These are phyloP conservation scores for Ciconia maguari DNA, from an alignment of 2,113 vertebrate species.

Conservation along the genomic window DNA sequence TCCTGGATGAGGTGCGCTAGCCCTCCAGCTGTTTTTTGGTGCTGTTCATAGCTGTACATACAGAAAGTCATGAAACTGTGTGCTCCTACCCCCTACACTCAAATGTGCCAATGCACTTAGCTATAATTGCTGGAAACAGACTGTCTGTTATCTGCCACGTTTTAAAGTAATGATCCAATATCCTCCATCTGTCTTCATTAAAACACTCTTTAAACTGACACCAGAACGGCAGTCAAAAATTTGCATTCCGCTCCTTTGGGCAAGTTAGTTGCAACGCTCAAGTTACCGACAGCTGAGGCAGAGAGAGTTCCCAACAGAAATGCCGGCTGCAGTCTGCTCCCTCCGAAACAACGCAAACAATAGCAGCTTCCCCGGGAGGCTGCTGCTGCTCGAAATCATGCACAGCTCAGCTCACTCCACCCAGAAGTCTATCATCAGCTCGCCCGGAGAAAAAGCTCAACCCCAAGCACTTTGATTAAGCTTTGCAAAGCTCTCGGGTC, in stretches of 20 bases:
- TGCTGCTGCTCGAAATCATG: background rate
- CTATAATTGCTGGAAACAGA: conserved; percentile 52
- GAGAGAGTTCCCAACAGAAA: background rate
- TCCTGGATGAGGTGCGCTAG: background rate
- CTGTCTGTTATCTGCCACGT: conserved; percentile 47
- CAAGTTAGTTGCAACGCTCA: background rate
- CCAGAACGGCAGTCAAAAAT: background rate
- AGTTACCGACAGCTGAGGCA: conserved; percentile 3
- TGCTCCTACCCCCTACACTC: background rate
- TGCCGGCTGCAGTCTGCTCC: background rate
- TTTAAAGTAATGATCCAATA: conserved; percentile 44
- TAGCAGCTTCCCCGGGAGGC: conserved; percentile 24
- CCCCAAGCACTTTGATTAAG: background rate
- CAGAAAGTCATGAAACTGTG: background rate
- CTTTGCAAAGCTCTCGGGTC: background rate
- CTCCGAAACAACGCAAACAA: conserved; percentile 10
- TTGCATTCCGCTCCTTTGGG: background rate
- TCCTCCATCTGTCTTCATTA: conserved; percentile 55
- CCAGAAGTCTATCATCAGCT: background rate
- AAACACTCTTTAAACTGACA: conserved; percentile 23
- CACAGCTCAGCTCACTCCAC: conserved; percentile 24
- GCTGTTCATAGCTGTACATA: background rate
- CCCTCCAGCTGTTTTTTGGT: background rate
- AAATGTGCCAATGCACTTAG: conserved; percentile 36
- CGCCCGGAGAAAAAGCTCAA: background rate